Conservation (phyloP, 2,888 invertebrate species). For the Hyppa rectilinea region DNA sequence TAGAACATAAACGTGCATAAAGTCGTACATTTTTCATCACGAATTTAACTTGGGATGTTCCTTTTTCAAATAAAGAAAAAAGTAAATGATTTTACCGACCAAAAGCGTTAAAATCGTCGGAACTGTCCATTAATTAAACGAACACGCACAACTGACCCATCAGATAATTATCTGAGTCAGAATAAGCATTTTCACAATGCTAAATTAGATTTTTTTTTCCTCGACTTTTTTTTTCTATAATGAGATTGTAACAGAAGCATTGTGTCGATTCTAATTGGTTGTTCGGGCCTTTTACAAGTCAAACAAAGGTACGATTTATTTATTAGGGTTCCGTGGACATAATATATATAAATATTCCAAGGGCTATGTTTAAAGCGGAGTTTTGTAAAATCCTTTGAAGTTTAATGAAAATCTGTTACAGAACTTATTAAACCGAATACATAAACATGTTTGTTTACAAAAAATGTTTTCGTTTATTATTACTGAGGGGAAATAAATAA, state of each 20-base stretch:
- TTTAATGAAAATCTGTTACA: constrained; percentile 1
- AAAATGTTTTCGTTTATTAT: background rate
- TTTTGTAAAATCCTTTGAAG: constrained; percentile 12
- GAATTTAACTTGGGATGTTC: background rate
- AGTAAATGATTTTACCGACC: constrained; percentile 1
- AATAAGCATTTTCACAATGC: constrained; percentile 48
- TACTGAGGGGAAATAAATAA: background rate
- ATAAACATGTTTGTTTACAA: background rate
- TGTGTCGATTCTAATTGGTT: constrained; percentile 61
- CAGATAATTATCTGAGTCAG: constrained; percentile 55
- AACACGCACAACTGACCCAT: constrained; percentile 50
- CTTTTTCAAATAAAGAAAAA: constrained; percentile 25
- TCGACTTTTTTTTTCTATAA: constrained; percentile 49
- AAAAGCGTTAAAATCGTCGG: constrained; percentile 37
- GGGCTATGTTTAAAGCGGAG: background rate
- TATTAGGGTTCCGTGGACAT: constrained; percentile 40
- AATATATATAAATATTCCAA: constrained; percentile 28
- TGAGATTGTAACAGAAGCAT: constrained; percentile 58
- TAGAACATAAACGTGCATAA: background rate
- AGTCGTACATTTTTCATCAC: background rate
- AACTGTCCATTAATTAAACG: constrained; percentile 50
- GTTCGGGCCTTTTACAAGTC: constrained; percentile 57
- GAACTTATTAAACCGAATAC: background rate
- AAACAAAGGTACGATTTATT: constrained; percentile 60
- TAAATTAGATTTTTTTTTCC: constrained; percentile 42